Evolutionary conservation across 2,797 vertebrate genomes (phyloP), one percentile per base, ranked within the genome.

Genomic region (Botia almorhae): DNA sequence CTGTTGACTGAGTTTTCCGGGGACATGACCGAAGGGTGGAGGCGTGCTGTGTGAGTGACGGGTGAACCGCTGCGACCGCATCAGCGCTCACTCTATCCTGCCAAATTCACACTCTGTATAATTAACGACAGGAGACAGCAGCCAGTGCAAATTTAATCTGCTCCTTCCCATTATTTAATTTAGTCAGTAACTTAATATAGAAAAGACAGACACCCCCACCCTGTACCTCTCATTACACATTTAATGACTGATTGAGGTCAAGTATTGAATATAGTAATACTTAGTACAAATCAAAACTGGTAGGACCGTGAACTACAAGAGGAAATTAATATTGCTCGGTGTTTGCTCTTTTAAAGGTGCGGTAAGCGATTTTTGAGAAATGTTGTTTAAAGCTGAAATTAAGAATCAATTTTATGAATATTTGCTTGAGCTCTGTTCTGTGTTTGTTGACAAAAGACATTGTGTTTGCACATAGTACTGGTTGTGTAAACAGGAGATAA

Each of bases 141-240:
- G 81, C 64, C 65, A 81, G 55, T 65, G 53, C 72, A 71, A 71
- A 83, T 78, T 65, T 74, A 83, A 81, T 83, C 78, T 69, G 69
- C 61, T 12, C 17, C 74, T 69, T 81, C 69, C 48, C 43, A 48
- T 83, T 83, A 83, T 71, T 83, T 56, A 78, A 78, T 69, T 64
- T 65, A 74, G 58, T 23, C 48, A 21, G 67, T 82, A 80, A 73
- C 68, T 63, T 73, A 48, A 83, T 80, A 81, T 69, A 76, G 53
- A 71, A 19, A 39, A 67, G 39, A 78, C 61, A 67, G 74, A 76
- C 12, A 3, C 48, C 74, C 51, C 60, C 16, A 55, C 48, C 43
- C 73, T 56, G 63, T 65, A 70, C 58, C 21, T 69, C 67, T 82
- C 29, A 55, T 67, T 76, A 77, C 29, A 61, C 10, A 3, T 69